Conservation (phyloP, 2,888 invertebrate genomes). For the Drosophila pseudotalamancana region DNA sequence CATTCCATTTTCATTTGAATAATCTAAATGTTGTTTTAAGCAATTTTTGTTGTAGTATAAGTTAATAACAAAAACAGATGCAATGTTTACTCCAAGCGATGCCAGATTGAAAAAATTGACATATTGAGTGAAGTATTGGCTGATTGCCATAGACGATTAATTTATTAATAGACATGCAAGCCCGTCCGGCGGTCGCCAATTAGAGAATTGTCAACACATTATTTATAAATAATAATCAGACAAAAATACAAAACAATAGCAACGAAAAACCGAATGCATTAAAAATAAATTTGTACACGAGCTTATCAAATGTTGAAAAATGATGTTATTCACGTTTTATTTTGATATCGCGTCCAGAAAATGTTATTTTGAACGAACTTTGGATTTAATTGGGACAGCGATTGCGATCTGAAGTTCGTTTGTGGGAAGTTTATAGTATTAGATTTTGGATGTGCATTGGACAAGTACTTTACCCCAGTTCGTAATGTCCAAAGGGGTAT, state of each 20-base stretch:
- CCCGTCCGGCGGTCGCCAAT: conserved; percentile 48
- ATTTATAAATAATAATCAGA: conserved; percentile 36
- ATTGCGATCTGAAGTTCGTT: conserved; percentile 5
- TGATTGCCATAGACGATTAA: conserved; percentile 32
- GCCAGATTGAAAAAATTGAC: conserved; percentile 36
- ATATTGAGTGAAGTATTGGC: conserved; percentile 20
- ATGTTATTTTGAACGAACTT: conserved; percentile 18
- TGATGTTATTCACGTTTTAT: background rate
- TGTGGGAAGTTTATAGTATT: background rate
- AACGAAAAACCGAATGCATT: conserved; percentile 14
- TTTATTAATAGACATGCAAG: conserved; percentile 54
- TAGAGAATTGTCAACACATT: conserved; percentile 67
- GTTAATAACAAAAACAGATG: background rate
- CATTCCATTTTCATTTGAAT: too few species aligned
- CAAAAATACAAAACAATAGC: conserved; percentile 11
- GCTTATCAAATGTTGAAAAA: conserved; percentile 22
- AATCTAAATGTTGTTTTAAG: too few species aligned
- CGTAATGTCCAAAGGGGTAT: background rate
- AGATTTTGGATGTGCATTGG: background rate
- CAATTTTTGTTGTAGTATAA: conserved; percentile 12
- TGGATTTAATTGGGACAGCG: conserved; percentile 15
- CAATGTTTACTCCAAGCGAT: conserved; percentile 2
- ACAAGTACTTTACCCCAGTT: too few species aligned
- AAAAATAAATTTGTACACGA: conserved; percentile 27
- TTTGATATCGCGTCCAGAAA: conserved; percentile 22